Evolutionary conservation across 2,888 invertebrate genomes (phyloP).

Genomic region (Halocaridina rubra): DNA sequence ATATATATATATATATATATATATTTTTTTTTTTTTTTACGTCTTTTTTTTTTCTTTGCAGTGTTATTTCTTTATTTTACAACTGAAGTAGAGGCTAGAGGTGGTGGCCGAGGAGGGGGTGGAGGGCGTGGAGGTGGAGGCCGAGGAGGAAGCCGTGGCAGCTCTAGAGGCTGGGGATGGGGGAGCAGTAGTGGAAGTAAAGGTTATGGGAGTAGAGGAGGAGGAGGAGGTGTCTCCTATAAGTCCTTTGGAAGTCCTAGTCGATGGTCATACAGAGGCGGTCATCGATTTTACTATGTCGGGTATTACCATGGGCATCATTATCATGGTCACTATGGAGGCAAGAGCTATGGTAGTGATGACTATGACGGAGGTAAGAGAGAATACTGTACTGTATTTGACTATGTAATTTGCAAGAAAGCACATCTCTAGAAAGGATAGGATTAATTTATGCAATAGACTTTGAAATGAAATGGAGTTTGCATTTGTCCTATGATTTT

Average conservation of each 20-base stretch:
- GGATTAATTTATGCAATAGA: too few species aligned
- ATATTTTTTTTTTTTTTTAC: too few species aligned
- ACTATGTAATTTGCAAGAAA: too few species aligned
- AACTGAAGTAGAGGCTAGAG: constrained; percentile 9
- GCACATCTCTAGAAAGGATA: too few species aligned
- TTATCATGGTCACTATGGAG: neutral
- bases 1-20: too few species aligned
- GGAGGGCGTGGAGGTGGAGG: neutral
- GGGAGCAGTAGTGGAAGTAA: neutral
- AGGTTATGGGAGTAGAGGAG: neutral
- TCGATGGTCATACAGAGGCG: neutral
- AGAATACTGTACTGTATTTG: too few species aligned
- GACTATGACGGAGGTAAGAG: too few species aligned
- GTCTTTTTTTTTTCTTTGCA: neutral
- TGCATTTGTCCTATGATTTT: too few species aligned
- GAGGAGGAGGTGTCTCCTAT: neutral
- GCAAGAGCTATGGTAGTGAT: neutral
- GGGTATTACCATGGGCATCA: constrained; percentile 20
- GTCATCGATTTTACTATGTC: constrained; percentile 1
- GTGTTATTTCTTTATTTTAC: constrained; percentile 1
- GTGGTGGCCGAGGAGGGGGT: neutral
- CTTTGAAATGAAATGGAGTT: too few species aligned
- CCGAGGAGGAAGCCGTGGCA: neutral
- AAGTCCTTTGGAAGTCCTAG: neutral
- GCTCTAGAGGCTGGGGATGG: neutral